Base-by-base conservation (phyloP, 1,140 invertebrate species). In the Drosophila elegans region DNA sequence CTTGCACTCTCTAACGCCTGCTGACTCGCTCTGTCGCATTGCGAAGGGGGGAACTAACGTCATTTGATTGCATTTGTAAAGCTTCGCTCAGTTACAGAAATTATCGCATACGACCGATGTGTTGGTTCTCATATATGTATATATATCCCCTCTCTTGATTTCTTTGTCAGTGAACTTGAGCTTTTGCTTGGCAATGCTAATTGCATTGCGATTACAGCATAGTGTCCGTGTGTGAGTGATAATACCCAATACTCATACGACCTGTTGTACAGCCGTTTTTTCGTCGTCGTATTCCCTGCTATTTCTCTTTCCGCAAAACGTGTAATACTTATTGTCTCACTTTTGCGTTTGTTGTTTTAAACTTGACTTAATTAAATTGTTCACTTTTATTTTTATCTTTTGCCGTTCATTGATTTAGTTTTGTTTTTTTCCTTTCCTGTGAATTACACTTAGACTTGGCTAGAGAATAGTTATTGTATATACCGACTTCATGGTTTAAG, bases 51-150 rank as follows among this genome's bases (percentile, higher is more conserved):
- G 10, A 77, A 89, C 80, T 59, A 89, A 88, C 84, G 84, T 89
- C 85, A 88, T 88, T 88, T 88, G 84, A 88, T 88, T 88, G 83
- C 83, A 88, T 88, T 88, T 89, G 72, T 88, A 88, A 88, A 88
- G 83, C 83, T 88, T 88, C 83, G 72, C 60, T 88, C 84, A 64
- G 72, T 62, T 76, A 57, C 75, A 68, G 53, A 86, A 66, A 86
- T 88, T 88, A 86, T 88, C 83, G 75, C 82, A 88, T 76, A 74
- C 25, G 34, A 32, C 12, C 38, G 12, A 6, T 45, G 54, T 74
- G 38, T 64, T 52, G 62, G 45, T 74, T 5, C 4, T 3, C 29
- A 44, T 27, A 12, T 49, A 32, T 32, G 7, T 6, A 32, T 7
- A 32, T 7, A 32, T 32, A 32, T 36, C 36, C 29, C 53, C 32